Conservation (phyloP, 2,888 invertebrate species). For the Stictocephala bisonia region DNA sequence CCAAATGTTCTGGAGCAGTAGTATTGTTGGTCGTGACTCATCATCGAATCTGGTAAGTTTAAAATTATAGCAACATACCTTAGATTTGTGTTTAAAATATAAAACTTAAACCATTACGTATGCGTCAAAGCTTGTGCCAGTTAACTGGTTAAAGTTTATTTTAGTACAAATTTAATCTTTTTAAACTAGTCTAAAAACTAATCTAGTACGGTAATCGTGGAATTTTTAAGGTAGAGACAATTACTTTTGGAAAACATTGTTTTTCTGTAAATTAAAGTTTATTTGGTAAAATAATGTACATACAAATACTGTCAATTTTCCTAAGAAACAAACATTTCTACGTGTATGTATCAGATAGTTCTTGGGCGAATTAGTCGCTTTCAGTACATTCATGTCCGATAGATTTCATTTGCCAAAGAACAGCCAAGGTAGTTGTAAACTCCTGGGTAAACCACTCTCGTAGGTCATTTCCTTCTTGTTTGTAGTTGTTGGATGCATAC, state of each 20-base stretch:
- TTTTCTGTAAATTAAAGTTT: not conserved
- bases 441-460: slow-evolving; percentile 32
- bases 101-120: not conserved
- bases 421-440: slow-evolving; percentile 36
- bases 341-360: slow-evolving; percentile 14
- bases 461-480: slow-evolving; percentile 17
- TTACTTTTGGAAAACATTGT: slow-evolving; percentile 4
- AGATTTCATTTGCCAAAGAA: slow-evolving; percentile 36
- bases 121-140: not conserved
- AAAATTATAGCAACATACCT: slow-evolving; percentile 11
- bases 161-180: no score
- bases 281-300: slow-evolving; percentile 19
- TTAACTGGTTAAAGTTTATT: not conserved
- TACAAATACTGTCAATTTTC: slow-evolving; percentile 17
- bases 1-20: slow-evolving; percentile 36
- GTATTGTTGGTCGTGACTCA: slow-evolving; percentile 28
- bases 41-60: slow-evolving; percentile 44
- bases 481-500: slow-evolving; percentile 28
- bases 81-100: not conserved
- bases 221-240: slow-evolving; percentile 10
- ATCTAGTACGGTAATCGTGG: not conserved
- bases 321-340: slow-evolving; percentile 18
- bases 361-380: slow-evolving; percentile 28
- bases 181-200: no score
- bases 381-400: slow-evolving; percentile 34